Evolutionary conservation across 2,797 vertebrate species (phyloP).

Genomic region (Muscicapa comitata): DNA sequence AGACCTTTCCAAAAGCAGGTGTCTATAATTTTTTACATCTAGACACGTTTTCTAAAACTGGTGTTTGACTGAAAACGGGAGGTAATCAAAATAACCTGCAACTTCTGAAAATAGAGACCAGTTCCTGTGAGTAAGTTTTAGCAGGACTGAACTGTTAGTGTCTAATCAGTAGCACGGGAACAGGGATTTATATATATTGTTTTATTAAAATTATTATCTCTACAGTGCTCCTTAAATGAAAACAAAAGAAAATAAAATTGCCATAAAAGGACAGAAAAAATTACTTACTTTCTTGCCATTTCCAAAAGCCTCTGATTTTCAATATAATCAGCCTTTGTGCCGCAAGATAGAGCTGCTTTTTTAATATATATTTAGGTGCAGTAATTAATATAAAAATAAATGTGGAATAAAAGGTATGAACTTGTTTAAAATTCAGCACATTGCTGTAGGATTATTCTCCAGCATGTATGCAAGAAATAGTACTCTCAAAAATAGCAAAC

Average conservation of each 20-base stretch:
- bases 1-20: background rate
- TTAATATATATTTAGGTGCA: background rate
- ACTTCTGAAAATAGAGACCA: slow-evolving; percentile 24
- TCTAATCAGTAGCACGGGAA: slow-evolving; percentile 31
- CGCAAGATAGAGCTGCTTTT: background rate
- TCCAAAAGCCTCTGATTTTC: slow-evolving; percentile 31
- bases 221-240: background rate
- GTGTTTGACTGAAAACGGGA: background rate
- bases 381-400: background rate
- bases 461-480: background rate
- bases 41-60: background rate
- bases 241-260: slow-evolving; percentile 28
- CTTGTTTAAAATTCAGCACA: background rate
- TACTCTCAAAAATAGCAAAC: background rate
- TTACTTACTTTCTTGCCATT: slow-evolving; percentile 19
- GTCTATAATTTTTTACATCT: background rate
- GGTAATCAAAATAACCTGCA: background rate
- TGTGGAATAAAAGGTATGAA: background rate
- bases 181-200: slow-evolving; percentile 40
- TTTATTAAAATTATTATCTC: slow-evolving; percentile 50
- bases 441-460: background rate
- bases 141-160: background rate
- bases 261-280: slow-evolving; percentile 38
- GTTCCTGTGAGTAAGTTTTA: background rate
- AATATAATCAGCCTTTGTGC: slow-evolving; percentile 17